These are phyloP conservation scores for Myrmecophaga tridactyla DNA, from an alignment of 2,113 vertebrate genomes.

Conservation along the genomic window DNA sequence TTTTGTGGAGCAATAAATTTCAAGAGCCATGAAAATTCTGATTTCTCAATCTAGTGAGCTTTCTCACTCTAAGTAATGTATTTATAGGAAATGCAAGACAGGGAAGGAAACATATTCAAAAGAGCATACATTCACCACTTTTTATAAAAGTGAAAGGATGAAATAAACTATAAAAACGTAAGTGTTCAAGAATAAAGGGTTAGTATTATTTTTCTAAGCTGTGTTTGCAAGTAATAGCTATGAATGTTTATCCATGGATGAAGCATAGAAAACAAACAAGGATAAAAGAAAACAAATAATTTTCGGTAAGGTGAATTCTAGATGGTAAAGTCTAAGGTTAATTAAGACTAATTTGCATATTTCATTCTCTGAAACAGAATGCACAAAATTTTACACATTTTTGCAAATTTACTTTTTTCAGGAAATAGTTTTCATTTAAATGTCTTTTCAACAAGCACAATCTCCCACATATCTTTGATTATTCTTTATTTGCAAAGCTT, in stretches of 20 bases:
- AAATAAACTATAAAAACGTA: not conserved
- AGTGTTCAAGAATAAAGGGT: not conserved
- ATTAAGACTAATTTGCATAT: not conserved
- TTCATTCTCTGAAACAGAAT: not conserved
- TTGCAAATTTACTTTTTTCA: not conserved
- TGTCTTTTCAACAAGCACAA: not conserved
- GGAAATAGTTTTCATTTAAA: not conserved
- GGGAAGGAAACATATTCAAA: not conserved
- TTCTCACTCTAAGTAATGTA: not conserved
- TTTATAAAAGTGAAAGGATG: not conserved
- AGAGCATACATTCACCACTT: not conserved
- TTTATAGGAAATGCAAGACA: not conserved
- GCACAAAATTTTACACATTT: not conserved
- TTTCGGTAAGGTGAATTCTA: not conserved
- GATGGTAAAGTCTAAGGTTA: not conserved
- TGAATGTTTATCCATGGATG: not conserved
- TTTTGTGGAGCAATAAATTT: not conserved
- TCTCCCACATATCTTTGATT: not conserved
- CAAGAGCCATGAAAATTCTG: not conserved
- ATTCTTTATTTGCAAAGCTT: not conserved
- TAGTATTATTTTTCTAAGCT: not conserved
- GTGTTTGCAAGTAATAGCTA: not conserved
- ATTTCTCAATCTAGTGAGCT: not conserved
- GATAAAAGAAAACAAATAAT: not conserved
- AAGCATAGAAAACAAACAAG: not conserved